These are phyloP conservation scores for Toxostoma redivivum DNA, from an alignment of 2,113 vertebrate species.

Conservation along the genomic window DNA sequence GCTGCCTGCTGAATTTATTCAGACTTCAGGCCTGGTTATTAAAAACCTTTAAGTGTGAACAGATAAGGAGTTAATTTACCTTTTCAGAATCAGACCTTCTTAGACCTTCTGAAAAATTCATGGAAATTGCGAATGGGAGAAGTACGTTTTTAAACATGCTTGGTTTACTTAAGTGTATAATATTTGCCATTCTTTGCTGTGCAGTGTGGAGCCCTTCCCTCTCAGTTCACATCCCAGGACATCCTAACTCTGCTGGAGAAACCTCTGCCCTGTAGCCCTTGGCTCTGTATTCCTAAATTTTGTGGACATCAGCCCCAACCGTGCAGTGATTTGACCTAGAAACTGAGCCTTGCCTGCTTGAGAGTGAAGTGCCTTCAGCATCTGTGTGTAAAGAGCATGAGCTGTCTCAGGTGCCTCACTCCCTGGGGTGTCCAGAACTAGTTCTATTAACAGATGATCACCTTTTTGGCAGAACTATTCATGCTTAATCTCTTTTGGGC, in stretches of 20 bases:
- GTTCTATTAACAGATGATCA: not conserved
- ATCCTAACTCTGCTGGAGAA: not conserved
- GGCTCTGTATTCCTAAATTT: not conserved
- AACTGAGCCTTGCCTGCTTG: not conserved
- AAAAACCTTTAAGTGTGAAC: not conserved
- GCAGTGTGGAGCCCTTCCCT: not conserved
- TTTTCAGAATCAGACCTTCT: constrained; percentile 4
- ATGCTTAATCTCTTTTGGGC: not conserved
- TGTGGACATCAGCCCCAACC: not conserved
- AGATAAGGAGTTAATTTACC: constrained; percentile 9
- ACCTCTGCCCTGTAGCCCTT: not conserved
- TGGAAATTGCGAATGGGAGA: not conserved
- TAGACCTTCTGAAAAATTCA: not conserved
- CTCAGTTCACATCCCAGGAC: not conserved
- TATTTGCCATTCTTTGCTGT: not conserved
- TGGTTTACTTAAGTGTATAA: not conserved
- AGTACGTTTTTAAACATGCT: not conserved
- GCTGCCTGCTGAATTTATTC: not conserved
- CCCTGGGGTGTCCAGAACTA: not conserved
- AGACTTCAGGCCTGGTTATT: not conserved
- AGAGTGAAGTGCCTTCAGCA: not conserved
- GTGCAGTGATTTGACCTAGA: not conserved
- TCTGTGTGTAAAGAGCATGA: not conserved
- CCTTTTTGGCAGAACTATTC: not conserved
- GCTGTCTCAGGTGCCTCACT: not conserved